Evolutionary conservation across 2,113 vertebrate genomes (phyloP).

Genomic region (Engraulis encrasicolus): DNA sequence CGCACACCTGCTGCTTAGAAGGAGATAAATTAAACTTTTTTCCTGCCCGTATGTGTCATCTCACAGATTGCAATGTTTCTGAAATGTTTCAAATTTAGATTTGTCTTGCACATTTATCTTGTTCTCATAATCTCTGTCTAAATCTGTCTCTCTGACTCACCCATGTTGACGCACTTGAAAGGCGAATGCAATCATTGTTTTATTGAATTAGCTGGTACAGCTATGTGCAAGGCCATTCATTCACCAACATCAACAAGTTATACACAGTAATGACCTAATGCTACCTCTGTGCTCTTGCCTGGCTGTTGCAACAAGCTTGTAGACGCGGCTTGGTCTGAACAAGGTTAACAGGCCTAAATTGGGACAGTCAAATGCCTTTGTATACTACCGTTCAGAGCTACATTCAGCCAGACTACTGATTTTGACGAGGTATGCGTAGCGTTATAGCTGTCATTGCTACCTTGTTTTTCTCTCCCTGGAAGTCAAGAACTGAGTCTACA

Average conservation of each 20-base stretch:
- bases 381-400: too few species aligned
- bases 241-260: background rate
- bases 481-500: too few species aligned
- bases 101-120: background rate
- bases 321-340: too few species aligned
- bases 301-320: too few species aligned
- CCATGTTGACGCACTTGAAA: background rate
- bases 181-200: background rate
- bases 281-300: background rate
- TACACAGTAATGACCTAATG: background rate
- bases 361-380: too few species aligned
- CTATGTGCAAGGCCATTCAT: background rate
- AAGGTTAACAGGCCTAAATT: too few species aligned
- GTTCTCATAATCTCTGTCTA: too few species aligned
- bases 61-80: background rate
- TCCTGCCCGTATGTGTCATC: background rate
- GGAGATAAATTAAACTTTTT: background rate
- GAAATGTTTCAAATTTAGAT: background rate
- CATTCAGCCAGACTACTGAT: too few species aligned
- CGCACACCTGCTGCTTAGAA: background rate
- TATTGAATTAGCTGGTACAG: background rate
- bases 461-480: too few species aligned
- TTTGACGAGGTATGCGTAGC: too few species aligned
- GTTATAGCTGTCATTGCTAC: too few species aligned
- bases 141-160: background rate